These are phyloP conservation scores for Psilopsiagon aymara DNA, from an alignment of 2,113 vertebrate genomes.

Conservation along the genomic window DNA sequence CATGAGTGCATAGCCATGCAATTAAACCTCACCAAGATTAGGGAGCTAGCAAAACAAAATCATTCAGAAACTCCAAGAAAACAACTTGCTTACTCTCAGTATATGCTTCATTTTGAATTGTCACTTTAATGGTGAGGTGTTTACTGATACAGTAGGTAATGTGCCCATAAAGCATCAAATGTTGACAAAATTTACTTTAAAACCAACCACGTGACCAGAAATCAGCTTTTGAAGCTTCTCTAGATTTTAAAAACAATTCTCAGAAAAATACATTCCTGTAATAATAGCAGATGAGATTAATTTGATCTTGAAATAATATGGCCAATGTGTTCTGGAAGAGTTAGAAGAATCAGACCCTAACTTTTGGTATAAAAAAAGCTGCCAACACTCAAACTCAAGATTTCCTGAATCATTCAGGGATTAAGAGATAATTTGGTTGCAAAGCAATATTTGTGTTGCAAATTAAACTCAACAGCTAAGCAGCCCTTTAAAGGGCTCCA, in stretches of 20 bases:
- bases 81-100: neutral
- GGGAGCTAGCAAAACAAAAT: neutral
- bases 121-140: slow-evolving; percentile 3
- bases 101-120: neutral
- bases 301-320: neutral
- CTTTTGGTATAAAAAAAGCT: neutral
- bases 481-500: neutral
- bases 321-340: neutral
- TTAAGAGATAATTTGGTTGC: slow-evolving; percentile 40
- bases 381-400: neutral
- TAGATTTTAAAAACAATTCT: neutral
- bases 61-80: slow-evolving; percentile 12
- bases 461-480: neutral
- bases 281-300: neutral
- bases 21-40: slow-evolving; percentile 45
- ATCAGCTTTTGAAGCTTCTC: neutral
- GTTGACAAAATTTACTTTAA: slow-evolving; percentile 2
- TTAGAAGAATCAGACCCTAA: neutral
- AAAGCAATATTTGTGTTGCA: slow-evolving; percentile 48
- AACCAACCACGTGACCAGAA: neutral
- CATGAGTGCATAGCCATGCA: neutral
- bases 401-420: slow-evolving; percentile 40
- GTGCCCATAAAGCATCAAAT: neutral
- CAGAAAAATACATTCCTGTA: neutral
- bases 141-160: neutral